Percentiles rank a stretch among this genome's conserved stretches.
These are phyloP conservation scores for Scolopax rusticola DNA, from an alignment of 2,797 vertebrate genomes.

Conservation along the genomic window DNA sequence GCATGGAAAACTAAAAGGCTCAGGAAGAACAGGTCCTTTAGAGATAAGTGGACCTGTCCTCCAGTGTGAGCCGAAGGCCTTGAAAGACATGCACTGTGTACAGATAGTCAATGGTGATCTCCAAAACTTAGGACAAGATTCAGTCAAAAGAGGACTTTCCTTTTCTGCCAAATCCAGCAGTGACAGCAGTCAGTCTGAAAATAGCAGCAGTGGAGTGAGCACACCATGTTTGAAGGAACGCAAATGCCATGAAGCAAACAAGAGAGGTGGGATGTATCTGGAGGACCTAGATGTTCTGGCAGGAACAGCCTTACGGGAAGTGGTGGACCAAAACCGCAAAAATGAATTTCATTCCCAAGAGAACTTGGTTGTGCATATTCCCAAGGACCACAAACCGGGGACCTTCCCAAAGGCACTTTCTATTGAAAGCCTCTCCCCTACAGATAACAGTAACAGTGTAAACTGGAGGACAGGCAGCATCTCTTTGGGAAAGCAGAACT, in stretches of 20 bases:
- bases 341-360: constrained; percentile 96
- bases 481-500: constrained; percentile 82
- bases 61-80: constrained; percentile 84
- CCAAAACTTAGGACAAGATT: constrained; percentile 42
- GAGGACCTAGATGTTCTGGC: constrained; percentile 93
- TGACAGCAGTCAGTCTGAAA: constrained; percentile 87
- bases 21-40: constrained; percentile 70
- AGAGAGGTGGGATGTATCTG: constrained; percentile 96
- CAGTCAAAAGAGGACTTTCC: constrained; percentile 56
- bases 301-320: constrained; percentile 77
- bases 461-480: constrained; percentile 88
- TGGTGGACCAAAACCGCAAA: constrained; percentile 82
- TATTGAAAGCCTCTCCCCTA: constrained; percentile 95
- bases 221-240: constrained; percentile 87
- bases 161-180: constrained; percentile 79
- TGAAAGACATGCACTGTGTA: constrained; percentile 85
- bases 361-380: constrained; percentile 93
- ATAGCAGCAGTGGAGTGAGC: constrained; percentile 85
- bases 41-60: constrained; percentile 89
- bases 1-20: constrained; percentile 80
- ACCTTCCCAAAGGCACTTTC: constrained; percentile 98
- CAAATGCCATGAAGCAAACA: constrained; percentile 84
- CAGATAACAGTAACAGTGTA: constrained; percentile 78
- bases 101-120: constrained; percentile 86
- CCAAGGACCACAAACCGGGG: constrained; percentile 98